phyloP scores from a whole-genome alignment of 2,888 invertebrate genomes.

The Caenorhabditis japonica region DNA sequence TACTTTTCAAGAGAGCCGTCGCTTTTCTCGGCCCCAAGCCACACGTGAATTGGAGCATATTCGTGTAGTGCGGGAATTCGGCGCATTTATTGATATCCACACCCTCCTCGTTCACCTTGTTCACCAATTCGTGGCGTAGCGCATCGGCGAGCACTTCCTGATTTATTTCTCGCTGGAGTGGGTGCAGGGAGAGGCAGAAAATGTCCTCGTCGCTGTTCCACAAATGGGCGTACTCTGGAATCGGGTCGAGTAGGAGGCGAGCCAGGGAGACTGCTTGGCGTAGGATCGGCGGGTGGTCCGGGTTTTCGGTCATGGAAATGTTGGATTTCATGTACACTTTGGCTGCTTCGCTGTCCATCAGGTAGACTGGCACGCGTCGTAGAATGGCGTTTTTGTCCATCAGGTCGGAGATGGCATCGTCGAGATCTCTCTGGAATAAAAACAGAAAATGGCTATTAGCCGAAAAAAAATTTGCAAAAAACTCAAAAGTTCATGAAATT shows the following conservation, averaged over 20 bases:
- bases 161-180: conserved; percentile 81
- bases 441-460: no score
- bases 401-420: conserved; percentile 54
- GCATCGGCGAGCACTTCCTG: conserved; percentile 86
- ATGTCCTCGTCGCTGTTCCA: conserved; percentile 97
- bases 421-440: conserved; percentile 81
- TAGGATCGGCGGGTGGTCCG: conserved; percentile 84
- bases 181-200: conserved; percentile 91
- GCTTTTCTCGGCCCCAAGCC: conserved; percentile 96
- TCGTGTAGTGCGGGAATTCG: conserved; percentile 87
- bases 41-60: conserved; percentile 93
- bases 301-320: conserved; percentile 65
- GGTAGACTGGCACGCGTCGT: conserved; percentile 86
- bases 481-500: no score
- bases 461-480: no score
- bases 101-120: conserved; percentile 89
- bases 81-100: conserved; percentile 81
- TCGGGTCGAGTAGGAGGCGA: conserved; percentile 91
- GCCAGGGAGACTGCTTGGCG: conserved; percentile 94
- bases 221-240: conserved; percentile 94
- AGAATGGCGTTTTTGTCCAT: conserved; percentile 85
- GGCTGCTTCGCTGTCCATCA: conserved; percentile 92
- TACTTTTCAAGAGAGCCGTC: conserved; percentile 78
- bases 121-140: conserved; percentile 89
- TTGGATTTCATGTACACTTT: conserved; percentile 92